Percentiles rank a stretch among this genome's conserved stretches.
Conservation (phyloP, 2,888 invertebrate species). For the Hymenopus coronatus region DNA sequence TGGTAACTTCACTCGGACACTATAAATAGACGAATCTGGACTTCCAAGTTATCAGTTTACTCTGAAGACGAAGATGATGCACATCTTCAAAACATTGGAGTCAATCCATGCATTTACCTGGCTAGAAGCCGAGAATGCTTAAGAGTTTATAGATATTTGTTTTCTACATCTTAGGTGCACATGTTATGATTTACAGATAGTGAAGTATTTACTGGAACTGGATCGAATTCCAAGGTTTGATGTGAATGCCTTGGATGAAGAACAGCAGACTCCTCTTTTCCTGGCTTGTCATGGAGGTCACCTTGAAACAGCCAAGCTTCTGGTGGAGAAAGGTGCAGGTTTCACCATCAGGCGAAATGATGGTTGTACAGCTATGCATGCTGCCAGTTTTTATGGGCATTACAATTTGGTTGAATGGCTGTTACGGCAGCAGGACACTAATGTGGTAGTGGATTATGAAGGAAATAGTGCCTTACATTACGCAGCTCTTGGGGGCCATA, state of each 20-base stretch:
- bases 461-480: not conserved
- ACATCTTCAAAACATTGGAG: no score
- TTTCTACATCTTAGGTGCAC: no score
- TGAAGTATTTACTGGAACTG: not conserved
- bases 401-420: not conserved
- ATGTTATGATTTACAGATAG: not conserved
- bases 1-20: no score
- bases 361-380: not conserved
- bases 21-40: no score
- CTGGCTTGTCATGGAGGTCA: not conserved
- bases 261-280: not conserved
- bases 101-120: no score
- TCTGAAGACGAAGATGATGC: no score
- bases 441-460: not conserved
- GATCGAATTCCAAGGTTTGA: not conserved
- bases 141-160: no score
- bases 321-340: not conserved
- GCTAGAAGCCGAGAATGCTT: no score
- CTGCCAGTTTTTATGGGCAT: not conserved
- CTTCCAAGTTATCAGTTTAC: no score
- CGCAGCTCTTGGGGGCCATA: not conserved
- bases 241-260: not conserved
- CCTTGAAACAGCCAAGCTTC: not conserved
- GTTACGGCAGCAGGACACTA: not conserved
- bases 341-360: not conserved